Percentiles rank a stretch among this genome's conserved stretches.
These are phyloP conservation scores for Chymomyza costata DNA, from an alignment of 1,140 invertebrate species.

Conservation along the genomic window DNA sequence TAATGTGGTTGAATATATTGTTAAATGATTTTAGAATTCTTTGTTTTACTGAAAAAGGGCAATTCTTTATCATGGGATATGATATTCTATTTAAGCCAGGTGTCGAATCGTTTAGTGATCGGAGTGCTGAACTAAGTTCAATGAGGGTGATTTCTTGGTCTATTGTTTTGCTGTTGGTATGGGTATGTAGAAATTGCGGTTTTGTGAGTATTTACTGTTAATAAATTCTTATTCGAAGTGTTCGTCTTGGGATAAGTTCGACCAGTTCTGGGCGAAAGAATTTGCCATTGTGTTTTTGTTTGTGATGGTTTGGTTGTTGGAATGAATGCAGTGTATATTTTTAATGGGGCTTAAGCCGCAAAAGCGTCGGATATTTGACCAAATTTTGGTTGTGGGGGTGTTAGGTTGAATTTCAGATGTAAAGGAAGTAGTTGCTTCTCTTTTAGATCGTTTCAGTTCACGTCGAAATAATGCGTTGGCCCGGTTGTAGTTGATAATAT, in stretches of 20 bases:
- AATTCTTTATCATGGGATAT: too few relatives aligned
- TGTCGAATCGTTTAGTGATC: slow-evolving; percentile 3
- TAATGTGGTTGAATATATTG: too few relatives aligned
- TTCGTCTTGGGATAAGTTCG: too few relatives aligned
- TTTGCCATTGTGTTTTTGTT: not conserved
- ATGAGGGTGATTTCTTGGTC: not conserved
- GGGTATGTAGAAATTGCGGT: not conserved
- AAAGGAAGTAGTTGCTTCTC: not conserved
- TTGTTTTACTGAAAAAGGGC: too few relatives aligned
- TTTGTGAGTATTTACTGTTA: too few relatives aligned
- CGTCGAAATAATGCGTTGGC: slow-evolving; percentile 8
- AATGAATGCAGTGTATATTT: slow-evolving; percentile 5
- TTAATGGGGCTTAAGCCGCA: slow-evolving; percentile 4
- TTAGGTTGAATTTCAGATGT: not conserved
- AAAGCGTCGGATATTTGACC: slow-evolving; percentile 6
- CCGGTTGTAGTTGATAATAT: slow-evolving; percentile 7
- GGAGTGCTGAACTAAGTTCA: not conserved
- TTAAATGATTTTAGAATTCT: too few relatives aligned
- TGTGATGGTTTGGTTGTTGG: not conserved
- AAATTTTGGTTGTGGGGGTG: slow-evolving; percentile 7
- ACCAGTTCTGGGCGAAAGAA: not conserved
- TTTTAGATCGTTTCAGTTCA: slow-evolving; percentile 5
- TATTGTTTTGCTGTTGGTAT: not conserved
- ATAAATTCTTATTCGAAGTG: not conserved
- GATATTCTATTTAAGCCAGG: not conserved